Evolutionary conservation across 1,140 invertebrate species (phyloP).

Genomic region (Eubasilissa regina): DNA sequence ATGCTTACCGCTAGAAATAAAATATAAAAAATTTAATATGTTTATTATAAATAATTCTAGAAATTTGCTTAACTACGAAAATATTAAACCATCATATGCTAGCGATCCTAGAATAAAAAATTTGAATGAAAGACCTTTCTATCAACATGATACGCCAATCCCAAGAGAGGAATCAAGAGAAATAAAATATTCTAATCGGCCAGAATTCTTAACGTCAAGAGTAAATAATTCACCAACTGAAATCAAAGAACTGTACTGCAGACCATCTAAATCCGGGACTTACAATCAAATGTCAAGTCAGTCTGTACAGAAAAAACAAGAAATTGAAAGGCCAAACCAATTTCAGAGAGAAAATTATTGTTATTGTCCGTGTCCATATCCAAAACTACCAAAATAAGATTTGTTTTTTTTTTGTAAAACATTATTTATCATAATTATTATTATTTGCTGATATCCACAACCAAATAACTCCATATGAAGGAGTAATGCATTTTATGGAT

Average conservation of each 20-base stretch:
- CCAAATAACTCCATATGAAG: too few species aligned
- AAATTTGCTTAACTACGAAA: too few species aligned
- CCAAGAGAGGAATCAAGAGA: not conserved
- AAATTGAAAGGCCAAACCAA: not conserved
- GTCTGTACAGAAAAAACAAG: not conserved
- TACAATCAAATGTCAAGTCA: not conserved
- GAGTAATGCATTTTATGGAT: too few species aligned
- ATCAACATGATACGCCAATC: too few species aligned
- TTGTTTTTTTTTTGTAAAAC: too few species aligned
- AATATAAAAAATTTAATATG: slow-evolving; percentile 37
- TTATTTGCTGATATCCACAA: too few species aligned
- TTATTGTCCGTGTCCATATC: slow-evolving; percentile 43
- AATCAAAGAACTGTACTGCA: slow-evolving; percentile 7
- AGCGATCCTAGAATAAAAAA: too few species aligned
- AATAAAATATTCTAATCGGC: not conserved
- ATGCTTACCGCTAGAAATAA: slow-evolving; percentile 3
- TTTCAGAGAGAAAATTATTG: not conserved
- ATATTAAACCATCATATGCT: too few species aligned
- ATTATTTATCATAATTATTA: too few species aligned
- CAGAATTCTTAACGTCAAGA: not conserved
- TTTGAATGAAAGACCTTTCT: too few species aligned
- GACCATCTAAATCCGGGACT: not conserved
- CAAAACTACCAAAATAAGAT: slow-evolving; percentile 28
- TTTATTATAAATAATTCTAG: not conserved
- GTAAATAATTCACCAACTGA: not conserved